A percentile compares a stretch with the other conserved stretches of the same genome.
phyloP scores from a whole-genome alignment of 2,888 invertebrate genomes.

The Mesochorus sp. region DNA sequence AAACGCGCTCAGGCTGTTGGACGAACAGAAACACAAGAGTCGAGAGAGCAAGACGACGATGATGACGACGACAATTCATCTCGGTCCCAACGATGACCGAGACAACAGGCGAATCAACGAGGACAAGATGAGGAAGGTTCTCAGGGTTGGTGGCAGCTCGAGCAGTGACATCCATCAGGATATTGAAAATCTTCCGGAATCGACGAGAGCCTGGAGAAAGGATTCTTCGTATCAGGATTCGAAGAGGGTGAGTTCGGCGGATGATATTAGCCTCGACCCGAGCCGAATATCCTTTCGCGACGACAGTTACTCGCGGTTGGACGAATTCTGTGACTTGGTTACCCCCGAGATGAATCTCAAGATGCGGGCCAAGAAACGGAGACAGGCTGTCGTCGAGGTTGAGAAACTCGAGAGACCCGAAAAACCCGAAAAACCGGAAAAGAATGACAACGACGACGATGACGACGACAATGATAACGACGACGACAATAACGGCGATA shows the following conservation, averaged over 20 bases:
- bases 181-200: slow-evolving; percentile 68
- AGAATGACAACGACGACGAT: too few relatives aligned
- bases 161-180: slow-evolving; percentile 73
- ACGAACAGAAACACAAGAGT: slow-evolving; percentile 72
- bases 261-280: slow-evolving; percentile 75
- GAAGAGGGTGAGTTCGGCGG: slow-evolving; percentile 67
- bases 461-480: slow-evolving; percentile 42
- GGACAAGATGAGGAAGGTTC: too few relatives aligned
- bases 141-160: too few relatives aligned
- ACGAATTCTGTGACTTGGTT: slow-evolving; percentile 77
- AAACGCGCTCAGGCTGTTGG: slow-evolving; percentile 66
- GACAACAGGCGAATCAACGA: slow-evolving; percentile 69
- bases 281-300: slow-evolving; percentile 78
- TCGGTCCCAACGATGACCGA: too few relatives aligned
- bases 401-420: too few relatives aligned
- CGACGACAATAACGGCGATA: not conserved
- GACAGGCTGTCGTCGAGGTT: slow-evolving; percentile 27
- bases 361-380: slow-evolving; percentile 73
- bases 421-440: too few relatives aligned
- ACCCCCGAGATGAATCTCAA: slow-evolving; percentile 78
- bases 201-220: too few relatives aligned
- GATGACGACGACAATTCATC: too few relatives aligned
- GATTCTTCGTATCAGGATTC: too few relatives aligned
- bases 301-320: slow-evolving; percentile 73
- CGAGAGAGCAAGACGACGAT: slow-evolving; percentile 44